Conservation (phyloP, 2,797 vertebrate genomes). For the Gadopsis bispinosus region DNA sequence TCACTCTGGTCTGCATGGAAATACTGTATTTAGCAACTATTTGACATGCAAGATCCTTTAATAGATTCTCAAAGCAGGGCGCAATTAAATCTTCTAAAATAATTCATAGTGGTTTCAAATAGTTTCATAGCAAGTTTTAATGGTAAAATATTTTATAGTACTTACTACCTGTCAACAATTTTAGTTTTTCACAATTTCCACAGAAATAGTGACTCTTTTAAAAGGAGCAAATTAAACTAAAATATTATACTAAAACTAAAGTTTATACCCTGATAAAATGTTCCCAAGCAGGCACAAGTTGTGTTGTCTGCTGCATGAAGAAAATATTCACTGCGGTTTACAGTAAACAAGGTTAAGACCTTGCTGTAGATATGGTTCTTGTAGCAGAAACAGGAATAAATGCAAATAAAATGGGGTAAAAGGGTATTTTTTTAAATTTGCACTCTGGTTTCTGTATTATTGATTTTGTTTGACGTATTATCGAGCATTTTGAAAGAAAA, state of each 20-base stretch:
- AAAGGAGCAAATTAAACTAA: background rate
- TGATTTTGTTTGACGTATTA: background rate
- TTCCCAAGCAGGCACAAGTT: background rate
- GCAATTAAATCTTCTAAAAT: background rate
- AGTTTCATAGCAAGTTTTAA: background rate
- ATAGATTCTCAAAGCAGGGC: slow-evolving; percentile 8
- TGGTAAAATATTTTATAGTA: background rate
- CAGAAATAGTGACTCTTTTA: background rate
- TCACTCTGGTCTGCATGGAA: slow-evolving; percentile 22
- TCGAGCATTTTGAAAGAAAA: background rate
- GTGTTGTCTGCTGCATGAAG: background rate
- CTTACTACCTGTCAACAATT: background rate
- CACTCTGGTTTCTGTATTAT: background rate
- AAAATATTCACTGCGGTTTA: background rate
- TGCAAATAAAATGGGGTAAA: background rate
- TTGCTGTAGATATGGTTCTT: too few species aligned
- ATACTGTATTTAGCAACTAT: slow-evolving; percentile 18
- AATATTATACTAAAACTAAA: background rate
- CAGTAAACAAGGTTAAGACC: background rate
- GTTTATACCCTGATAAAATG: slow-evolving; percentile 3
- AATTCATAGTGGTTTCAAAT: background rate
- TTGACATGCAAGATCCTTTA: slow-evolving; percentile 19
- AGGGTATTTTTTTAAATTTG: background rate
- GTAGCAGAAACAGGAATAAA: background rate
- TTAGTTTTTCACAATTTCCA: background rate